Base-by-base conservation (phyloP, 1,140 invertebrate genomes). In the Delia radicum region DNA sequence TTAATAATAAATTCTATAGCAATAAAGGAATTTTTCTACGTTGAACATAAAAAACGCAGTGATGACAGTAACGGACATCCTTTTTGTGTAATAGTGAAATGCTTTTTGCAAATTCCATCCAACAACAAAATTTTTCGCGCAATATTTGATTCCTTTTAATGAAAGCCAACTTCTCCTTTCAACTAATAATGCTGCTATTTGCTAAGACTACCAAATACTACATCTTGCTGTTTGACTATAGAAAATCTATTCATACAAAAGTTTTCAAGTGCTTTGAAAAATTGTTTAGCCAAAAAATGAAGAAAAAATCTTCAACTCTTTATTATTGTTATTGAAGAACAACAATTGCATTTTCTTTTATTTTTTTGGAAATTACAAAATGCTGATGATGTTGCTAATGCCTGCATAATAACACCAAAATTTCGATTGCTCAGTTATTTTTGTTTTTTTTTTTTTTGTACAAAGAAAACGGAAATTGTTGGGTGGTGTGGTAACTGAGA, bases 401-500 rank as follows among this genome's bases (percentile, higher is more conserved):
- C 48, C n/a, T 55, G 48, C 48, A 55, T 55, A 55, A 55, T 55
- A 33, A 33, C 8, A 69, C 27, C 6, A 18, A 69, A 21, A 33
- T 69, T 69, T 69, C 65, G 65, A 69, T 69, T 69, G 65, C 65
- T 69, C 65, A n/a, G n/a, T 69, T 69, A 67, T 55, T 55, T 55
- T 55, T 18, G 21, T 55, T 55, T 55, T 55, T 55, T 37, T 37
- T 55, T 55, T 55, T 55, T 55, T 1, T 8, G 4, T 21, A 55
- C n/a, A 55, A 55, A n/a, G 48, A 18, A 55, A 55, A 55, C 48
- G 48, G 48, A 55, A 55, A 18, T 21, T 10, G 48, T 55, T 55
- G 48, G 48, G 7, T 67, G 26, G 10, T 67, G 5, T 18, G 6
- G n/a, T 18, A 7, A 15, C 15, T 67, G 29, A 12, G 63, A 7